Percentiles rank a stretch among this genome's conserved stretches.
Evolutionary conservation across 2,113 vertebrate genomes (phyloP).

Genomic region (Camelus bactrianus): DNA sequence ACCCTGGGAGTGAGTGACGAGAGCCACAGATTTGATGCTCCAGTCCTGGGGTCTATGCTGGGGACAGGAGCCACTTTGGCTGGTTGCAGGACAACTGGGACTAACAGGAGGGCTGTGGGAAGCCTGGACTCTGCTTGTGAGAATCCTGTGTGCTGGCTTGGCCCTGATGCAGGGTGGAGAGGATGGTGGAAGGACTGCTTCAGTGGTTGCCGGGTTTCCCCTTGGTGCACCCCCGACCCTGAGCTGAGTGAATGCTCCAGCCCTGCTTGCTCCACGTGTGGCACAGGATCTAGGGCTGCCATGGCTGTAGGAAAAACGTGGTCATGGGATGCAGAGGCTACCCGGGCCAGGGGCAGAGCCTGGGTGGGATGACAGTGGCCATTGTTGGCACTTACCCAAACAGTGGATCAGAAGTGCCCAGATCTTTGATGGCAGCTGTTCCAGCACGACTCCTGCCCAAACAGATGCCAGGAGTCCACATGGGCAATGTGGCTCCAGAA

Average conservation of each 20-base stretch:
- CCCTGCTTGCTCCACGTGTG: not conserved
- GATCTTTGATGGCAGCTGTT: not conserved
- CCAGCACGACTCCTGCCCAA: not conserved
- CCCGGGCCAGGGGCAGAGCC: not conserved
- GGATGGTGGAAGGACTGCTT: not conserved
- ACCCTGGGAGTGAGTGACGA: not conserved
- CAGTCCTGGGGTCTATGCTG: not conserved
- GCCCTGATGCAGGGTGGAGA: not conserved
- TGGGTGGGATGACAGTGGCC: not conserved
- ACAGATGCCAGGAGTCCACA: not conserved
- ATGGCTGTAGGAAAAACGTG: not conserved
- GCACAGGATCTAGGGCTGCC: not conserved
- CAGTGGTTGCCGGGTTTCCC: not conserved
- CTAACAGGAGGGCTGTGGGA: not conserved
- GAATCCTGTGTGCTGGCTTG: not conserved
- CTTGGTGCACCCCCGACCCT: not conserved
- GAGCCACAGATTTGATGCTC: not conserved
- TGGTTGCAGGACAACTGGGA: not conserved
- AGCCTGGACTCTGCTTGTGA: not conserved
- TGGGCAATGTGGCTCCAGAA: not conserved
- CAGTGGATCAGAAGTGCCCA: not conserved
- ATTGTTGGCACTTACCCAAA: not conserved
- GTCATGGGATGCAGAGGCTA: not conserved
- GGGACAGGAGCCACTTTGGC: not conserved
- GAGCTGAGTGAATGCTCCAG: not conserved